Evolutionary conservation across 1,140 invertebrate genomes (phyloP), one percentile per base, ranked within the genome.

Genomic region (Pogonus chalceus): DNA sequence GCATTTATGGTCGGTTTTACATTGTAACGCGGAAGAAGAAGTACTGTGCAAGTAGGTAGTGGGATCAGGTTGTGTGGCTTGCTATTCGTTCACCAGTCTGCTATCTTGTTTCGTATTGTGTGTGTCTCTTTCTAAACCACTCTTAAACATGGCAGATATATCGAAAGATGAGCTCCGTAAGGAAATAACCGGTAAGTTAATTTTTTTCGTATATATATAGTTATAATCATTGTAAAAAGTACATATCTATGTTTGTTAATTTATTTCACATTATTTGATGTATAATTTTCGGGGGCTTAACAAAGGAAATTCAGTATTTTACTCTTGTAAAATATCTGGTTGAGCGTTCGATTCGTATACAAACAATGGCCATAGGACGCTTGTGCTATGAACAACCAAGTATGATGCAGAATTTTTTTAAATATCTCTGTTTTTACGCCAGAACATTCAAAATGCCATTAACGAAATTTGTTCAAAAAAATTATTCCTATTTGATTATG

Each of bases 121-220:
- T 37, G 20, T 2, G 23, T 20, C 50, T 51, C 20, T 51, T 35
- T 35, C 16, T 31, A 23, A 4, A 23, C 58, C 51, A 62, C 58
- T 35, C 50, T 66, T 62, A 53, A 74, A 68, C 65, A 83, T 83
- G 81, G 76, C 79, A 65, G 79, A 82, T 68, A 81, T 83, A 62
- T 76, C 78, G 54, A 82, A 82, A 67, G 79, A 81, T 63, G 79
- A 80, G 57, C 75, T 83, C 60, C 79, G 79, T 61, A 81, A 82
- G 68, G 80, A 83, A 74, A 82, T 83, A 67, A 77, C 79, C 76
- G 81, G 81, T 83, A 77, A 80, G 72, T 76, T 23, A 2, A 69
- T 69, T 67, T 66, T 64, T 65, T 67, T 63, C 64, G 64, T 64
- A 59, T 58, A 14, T 62, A 56, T 61, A 62, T 56, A 22, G 21